Evolutionary conservation across 2,113 vertebrate species (phyloP), one percentile per base, ranked within the genome.

Genomic region (Rutilus rutilus): DNA sequence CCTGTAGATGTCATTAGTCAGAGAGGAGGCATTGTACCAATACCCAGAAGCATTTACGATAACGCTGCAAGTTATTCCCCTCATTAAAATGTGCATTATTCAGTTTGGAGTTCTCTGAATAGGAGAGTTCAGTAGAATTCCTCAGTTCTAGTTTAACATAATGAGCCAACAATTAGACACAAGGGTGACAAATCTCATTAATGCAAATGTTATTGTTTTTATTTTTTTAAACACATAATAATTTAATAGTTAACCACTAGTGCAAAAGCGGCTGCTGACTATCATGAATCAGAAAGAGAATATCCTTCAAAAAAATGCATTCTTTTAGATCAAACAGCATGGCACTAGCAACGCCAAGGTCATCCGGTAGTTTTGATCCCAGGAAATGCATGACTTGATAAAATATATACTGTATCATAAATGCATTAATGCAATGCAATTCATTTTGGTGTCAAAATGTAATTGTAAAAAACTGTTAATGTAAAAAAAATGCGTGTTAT

Each of bases 1-100:
- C 65, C 80, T 47, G 87, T 82, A 83, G 65, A 74, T 88, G 87
- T 76, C 78, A 87, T 90, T 88, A 90, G 47, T 77, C 73, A 60
- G 85, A 83, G 67, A 25, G 45, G 75, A 39, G 75, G 85, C 73
- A 77, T 82, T 62, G 64, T 88, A 71, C 78, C 82, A 88, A 77
- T 47, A 64, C 36, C 78, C 69, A 73, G 52, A 74, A 67, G 78
- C 75, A 83, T 90, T 85, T 83, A 85, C 54, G 59, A 73, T 78
- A 64, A 62, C 25, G 42, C 33, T 50, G 25, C 27, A 33, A 83
- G 80, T 86, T 85, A 85, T 84, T 83, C 50, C 45, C n/a, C 74
- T 89, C 75, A 87, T 87, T 89, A 86, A 86, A 89, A 80, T 52
- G 7, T 50, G 36, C 84, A 86, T 87, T 84, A 86, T 87, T 76